Evolutionary conservation across 2,797 vertebrate species (phyloP).

Genomic region (Anas capensis): DNA sequence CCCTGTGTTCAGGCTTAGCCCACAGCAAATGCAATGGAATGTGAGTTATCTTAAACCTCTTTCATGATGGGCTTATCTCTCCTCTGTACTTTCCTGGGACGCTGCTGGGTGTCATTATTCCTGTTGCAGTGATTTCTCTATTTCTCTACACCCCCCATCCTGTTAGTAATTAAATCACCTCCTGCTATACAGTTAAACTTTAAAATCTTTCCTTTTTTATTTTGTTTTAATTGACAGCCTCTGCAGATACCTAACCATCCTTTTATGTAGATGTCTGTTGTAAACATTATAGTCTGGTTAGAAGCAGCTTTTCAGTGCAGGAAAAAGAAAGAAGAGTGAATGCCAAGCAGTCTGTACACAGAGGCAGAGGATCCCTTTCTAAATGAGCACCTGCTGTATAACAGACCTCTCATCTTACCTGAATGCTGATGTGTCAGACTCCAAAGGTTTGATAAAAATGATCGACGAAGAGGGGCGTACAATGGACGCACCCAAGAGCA

Average conservation of each 20-base stretch:
- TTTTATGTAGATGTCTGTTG: background rate
- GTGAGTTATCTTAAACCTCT: constrained; percentile 45
- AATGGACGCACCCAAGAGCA: background rate
- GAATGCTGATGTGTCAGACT: background rate
- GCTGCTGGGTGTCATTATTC: constrained; percentile 25
- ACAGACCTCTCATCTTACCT: constrained; percentile 29
- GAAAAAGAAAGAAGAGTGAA: background rate
- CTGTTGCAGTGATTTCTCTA: background rate
- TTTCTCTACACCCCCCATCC: background rate
- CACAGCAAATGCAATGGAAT: background rate
- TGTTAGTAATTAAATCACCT: constrained; percentile 11
- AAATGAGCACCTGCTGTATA: background rate
- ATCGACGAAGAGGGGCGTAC: background rate
- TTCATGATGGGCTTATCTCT: constrained; percentile 9
- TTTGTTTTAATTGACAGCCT: background rate
- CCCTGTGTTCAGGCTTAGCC: background rate
- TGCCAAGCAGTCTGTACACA: background rate
- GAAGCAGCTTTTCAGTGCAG: background rate
- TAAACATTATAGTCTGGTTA: background rate
- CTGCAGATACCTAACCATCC: background rate
- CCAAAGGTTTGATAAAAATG: background rate
- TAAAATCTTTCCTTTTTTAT: background rate
- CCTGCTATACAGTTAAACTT: background rate
- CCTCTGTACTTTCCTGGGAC: background rate
- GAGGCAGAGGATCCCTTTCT: background rate